Base-by-base conservation (phyloP, 1,140 invertebrate species). In the Leptopilina clavipes region DNA sequence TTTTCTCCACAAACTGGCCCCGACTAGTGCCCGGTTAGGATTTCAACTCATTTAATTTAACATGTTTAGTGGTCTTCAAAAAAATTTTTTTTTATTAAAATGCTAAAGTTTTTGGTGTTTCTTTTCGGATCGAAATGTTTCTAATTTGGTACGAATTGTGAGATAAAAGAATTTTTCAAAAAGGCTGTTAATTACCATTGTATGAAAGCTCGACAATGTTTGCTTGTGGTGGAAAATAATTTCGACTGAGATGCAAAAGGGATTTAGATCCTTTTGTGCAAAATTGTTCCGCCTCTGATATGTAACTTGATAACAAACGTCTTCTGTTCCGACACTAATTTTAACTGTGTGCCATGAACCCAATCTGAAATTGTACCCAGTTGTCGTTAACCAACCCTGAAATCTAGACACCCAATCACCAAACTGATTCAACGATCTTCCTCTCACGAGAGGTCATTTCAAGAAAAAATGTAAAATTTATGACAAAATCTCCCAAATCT, bases 231-330 rank as follows among this genome's bases (percentile, higher is more conserved):
- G 8, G 48, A 52, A 52, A 52, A 52, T 52, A 52, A 52, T 52
- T 52, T 7, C 14, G 45, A 48, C 11, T 12, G 14, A 52, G 17
- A 52, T 52, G 6, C 48, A 17, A 52, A 52, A 52, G 48, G 45
- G 48, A 52, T 52, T 52, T 52, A 52, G 48, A 52, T 52, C 48
- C n/a, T 52, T 52, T n/a, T 52, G 48, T 17, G 48, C n/a, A 52
- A 52, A 52, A 52, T 52, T 52, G 48, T 52, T 52, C 48, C 48
- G 48, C 48, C 48, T 52, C 48, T 52, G n/a, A n/a, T 17, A 52
- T 52, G 48, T 52, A 17, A 52, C 48, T 52, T 52, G 48, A 52
- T 52, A 52, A 52, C 48, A 52, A 52, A 52, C 48, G 48, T n/a
- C 48, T 52, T 52, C n/a, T 52, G 48, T 0, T 52, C 48, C n/a